phyloP scores from a whole-genome alignment of 64 coral and sea anemone species.

The Astreopora myriophthalma region DNA sequence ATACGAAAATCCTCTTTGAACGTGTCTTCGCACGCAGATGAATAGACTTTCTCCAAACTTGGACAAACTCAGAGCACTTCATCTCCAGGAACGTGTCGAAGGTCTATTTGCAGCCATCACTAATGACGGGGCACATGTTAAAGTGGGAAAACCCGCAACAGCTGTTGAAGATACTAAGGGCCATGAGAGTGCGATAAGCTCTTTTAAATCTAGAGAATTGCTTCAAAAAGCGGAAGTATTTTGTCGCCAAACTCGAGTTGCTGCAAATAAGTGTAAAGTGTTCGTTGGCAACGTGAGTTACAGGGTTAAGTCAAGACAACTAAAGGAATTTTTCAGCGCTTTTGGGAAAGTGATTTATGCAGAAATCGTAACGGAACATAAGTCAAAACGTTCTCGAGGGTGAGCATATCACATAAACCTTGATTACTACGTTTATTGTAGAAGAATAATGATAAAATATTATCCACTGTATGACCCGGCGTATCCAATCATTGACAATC shows the following conservation, averaged over 20 bases:
- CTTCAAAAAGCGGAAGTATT: constrained; percentile 52
- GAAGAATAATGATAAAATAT: no score
- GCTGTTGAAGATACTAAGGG: neutral
- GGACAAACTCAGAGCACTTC: constrained; percentile 71
- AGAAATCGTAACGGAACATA: constrained; percentile 76
- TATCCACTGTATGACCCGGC: no score
- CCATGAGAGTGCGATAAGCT: neutral
- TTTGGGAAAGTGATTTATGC: constrained; percentile 94
- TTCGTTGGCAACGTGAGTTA: constrained; percentile 96
- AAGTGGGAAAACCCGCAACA: neutral
- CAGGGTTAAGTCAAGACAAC: constrained; percentile 69
- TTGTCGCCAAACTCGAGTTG: constrained; percentile 58
- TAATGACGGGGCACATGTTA: neutral
- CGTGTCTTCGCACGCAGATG: constrained; percentile 24
- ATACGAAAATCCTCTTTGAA: neutral
- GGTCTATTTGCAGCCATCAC: constrained; percentile 16
- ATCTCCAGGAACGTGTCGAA: constrained; percentile 29
- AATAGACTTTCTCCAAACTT: constrained; percentile 52
- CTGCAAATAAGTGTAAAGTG: constrained; percentile 87
- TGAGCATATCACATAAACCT: no score
- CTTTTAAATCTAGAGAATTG: neutral
- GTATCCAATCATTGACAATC: no score
- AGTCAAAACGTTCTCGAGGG: constrained; percentile 92
- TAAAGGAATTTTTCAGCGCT: constrained; percentile 79
- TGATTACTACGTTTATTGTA: no score